Evolutionary conservation across 2,113 vertebrate species (phyloP).

Genomic region (Steatornis caripensis): DNA sequence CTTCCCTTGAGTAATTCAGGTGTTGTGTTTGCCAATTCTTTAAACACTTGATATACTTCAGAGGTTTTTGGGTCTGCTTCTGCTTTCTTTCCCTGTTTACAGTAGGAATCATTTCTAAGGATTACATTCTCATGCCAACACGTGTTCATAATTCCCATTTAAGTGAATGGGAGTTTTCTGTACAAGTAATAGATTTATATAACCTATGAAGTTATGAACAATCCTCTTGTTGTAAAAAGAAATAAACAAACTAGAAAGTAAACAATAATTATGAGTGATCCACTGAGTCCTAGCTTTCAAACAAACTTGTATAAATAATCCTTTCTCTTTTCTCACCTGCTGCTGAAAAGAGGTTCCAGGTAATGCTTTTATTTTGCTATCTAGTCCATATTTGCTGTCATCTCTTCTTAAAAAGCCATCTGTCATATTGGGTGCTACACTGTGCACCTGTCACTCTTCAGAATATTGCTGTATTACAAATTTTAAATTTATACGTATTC

Average conservation of each 20-base stretch:
- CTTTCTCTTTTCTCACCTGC: slow-evolving; percentile 77
- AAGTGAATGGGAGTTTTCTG: background rate
- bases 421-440: slow-evolving; percentile 20
- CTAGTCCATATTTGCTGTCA: slow-evolving; percentile 5
- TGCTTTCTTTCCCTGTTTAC: background rate
- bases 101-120: background rate
- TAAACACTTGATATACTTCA: background rate
- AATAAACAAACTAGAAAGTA: background rate
- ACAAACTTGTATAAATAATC: slow-evolving; percentile 62
- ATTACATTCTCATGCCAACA: background rate
- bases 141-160: background rate
- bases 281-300: background rate
- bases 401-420: slow-evolving; percentile 34
- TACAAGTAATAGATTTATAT: background rate
- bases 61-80: background rate
- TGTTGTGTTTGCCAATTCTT: background rate
- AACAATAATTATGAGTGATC: background rate
- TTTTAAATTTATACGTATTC: background rate
- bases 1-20: background rate
- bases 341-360: slow-evolving; percentile 95
- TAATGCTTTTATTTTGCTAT: slow-evolving; percentile 75
- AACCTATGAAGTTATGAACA: background rate
- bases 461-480: background rate
- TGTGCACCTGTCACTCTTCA: background rate
- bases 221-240: background rate